Evolutionary conservation across 1,140 invertebrate species (phyloP).

Genomic region (Matsumurasca onukii): DNA sequence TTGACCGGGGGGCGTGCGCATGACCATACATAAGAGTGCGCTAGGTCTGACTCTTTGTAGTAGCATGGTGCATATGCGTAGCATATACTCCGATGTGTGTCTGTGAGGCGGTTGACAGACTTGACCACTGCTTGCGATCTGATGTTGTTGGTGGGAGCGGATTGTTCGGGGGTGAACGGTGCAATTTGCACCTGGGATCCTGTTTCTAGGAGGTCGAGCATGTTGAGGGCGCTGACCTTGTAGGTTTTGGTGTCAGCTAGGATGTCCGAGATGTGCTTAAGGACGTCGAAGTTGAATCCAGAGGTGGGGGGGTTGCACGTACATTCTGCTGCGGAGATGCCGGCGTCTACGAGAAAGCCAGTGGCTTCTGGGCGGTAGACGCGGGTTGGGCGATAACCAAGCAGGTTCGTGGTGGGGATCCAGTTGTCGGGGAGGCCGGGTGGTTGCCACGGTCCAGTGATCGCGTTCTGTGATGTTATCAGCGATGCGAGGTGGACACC

Average conservation of each 20-base stretch:
- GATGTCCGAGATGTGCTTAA: neutral
- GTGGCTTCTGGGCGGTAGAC: neutral
- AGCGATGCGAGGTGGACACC: neutral
- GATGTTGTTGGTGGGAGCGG: neutral
- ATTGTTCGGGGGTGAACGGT: neutral
- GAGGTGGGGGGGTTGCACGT: neutral
- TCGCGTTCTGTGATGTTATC: neutral
- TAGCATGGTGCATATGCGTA: neutral
- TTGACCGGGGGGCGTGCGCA: neutral
- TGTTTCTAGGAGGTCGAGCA: neutral
- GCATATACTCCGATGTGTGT: neutral
- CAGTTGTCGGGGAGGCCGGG: neutral
- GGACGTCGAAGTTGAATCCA: neutral
- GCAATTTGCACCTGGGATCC: slow-evolving; percentile 1
- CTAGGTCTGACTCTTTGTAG: neutral
- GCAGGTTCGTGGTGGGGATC: neutral
- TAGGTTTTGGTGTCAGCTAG: neutral
- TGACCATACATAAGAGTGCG: neutral
- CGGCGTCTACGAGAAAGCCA: neutral
- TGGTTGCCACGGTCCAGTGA: neutral
- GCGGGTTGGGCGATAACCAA: neutral
- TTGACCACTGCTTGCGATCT: neutral
- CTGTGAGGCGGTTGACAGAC: neutral
- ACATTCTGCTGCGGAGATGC: neutral
- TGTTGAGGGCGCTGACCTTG: neutral